Conservation (phyloP, 2,797 vertebrate species). For the Esox masquinongy region DNA sequence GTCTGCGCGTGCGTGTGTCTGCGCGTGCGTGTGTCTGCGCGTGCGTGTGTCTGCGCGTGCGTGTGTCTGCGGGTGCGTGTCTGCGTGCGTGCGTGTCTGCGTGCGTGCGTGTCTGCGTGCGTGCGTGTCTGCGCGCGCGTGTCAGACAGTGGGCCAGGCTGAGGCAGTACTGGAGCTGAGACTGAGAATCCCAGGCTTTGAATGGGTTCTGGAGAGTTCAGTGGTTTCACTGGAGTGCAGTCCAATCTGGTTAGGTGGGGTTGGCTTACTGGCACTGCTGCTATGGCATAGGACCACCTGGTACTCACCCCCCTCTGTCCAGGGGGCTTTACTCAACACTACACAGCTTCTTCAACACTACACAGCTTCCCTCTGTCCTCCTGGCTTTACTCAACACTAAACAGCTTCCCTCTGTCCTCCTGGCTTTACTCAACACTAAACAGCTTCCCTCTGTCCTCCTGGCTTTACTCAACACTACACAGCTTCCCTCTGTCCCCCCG, state of each 20-base stretch:
- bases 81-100: no score
- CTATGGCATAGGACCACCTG: slow-evolving; percentile 13
- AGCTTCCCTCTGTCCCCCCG: no score
- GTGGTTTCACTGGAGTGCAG: slow-evolving; percentile 14
- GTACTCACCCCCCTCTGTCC: neutral
- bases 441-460: neutral
- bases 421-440: neutral
- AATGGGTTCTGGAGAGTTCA: slow-evolving; percentile 11
- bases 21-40: slow-evolving; percentile 8
- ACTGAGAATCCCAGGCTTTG: slow-evolving; percentile 28
- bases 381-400: no score
- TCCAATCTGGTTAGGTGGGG: slow-evolving; percentile 35
- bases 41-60: neutral
- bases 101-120: slow-evolving; percentile 24
- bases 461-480: no score
- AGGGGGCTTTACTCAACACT: no score
- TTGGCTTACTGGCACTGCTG: slow-evolving; percentile 11
- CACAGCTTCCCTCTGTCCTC: neutral
- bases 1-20: slow-evolving; percentile 14
- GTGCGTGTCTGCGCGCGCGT: slow-evolving; percentile 18
- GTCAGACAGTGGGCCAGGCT: slow-evolving; percentile 6
- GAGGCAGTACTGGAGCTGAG: slow-evolving; percentile 20
- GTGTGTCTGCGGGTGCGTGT: neutral
- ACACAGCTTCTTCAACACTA: neutral
- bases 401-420: neutral